Conservation (phyloP, 2,888 invertebrate species). For the Osmoderma eremita region DNA sequence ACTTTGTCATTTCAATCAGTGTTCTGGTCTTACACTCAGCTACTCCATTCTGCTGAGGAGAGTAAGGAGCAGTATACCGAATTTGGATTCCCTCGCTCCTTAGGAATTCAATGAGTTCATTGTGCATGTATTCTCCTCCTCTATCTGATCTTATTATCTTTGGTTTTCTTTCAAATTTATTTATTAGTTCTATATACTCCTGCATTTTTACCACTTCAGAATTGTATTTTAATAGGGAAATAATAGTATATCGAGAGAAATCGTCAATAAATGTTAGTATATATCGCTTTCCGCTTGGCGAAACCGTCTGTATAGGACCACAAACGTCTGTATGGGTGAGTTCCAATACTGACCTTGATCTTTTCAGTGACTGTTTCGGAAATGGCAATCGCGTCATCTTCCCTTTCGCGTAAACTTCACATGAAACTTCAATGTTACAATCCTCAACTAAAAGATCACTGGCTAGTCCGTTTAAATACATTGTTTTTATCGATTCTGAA, state of each 20-base stretch:
- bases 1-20: neutral
- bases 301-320: neutral
- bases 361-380: too few species aligned
- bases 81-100: neutral
- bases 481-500: neutral
- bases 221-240: slow-evolving; percentile 1
- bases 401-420: too few species aligned
- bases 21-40: neutral
- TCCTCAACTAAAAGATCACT: neutral
- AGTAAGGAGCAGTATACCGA: neutral
- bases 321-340: slow-evolving; percentile 10
- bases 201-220: neutral
- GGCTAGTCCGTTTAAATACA: neutral
- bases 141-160: neutral
- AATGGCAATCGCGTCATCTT: too few species aligned
- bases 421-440: too few species aligned
- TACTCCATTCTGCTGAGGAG: neutral
- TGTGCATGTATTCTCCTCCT: neutral
- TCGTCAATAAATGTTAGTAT: slow-evolving; percentile 7
- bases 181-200: too few species aligned
- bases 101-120: neutral
- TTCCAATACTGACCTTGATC: too few species aligned
- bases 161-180: neutral
- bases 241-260: neutral
- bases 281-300: neutral